These are phyloP conservation scores for Tinea semifulvella DNA, from an alignment of 2,888 invertebrate genomes.

Conservation along the genomic window DNA sequence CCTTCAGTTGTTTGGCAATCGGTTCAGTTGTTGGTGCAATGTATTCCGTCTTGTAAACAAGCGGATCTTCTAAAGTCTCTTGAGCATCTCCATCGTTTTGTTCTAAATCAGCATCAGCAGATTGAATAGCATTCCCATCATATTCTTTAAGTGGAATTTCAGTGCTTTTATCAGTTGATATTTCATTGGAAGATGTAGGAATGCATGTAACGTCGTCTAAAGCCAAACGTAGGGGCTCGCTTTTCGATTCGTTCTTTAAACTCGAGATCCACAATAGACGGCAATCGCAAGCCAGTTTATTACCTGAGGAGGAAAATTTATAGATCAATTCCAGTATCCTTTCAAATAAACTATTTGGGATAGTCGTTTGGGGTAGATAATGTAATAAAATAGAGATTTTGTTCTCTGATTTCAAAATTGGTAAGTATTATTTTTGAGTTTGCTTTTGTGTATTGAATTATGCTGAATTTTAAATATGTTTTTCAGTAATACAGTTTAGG, in stretches of 20 bases:
- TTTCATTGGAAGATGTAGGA: slow-evolving; percentile 17
- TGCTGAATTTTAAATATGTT: too few relatives aligned
- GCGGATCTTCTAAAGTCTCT: slow-evolving; percentile 30
- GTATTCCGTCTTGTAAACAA: slow-evolving; percentile 34
- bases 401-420: too few relatives aligned
- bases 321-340: slow-evolving; percentile 8
- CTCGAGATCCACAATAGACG: slow-evolving; percentile 81
- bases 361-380: not conserved
- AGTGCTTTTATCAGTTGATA: slow-evolving; percentile 2
- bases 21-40: slow-evolving; percentile 33
- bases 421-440: too few relatives aligned
- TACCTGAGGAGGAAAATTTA: slow-evolving; percentile 64
- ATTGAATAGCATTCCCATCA: not conserved
- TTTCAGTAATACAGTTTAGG: too few relatives aligned
- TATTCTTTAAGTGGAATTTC: slow-evolving; percentile 1
- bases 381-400: not conserved
- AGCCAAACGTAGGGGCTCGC: slow-evolving; percentile 70
- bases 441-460: too few relatives aligned
- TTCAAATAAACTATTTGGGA: not conserved
- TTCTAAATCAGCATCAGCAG: slow-evolving; percentile 16
- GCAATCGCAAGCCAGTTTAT: slow-evolving; percentile 82
- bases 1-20: slow-evolving; percentile 32
- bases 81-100: slow-evolving; percentile 33
- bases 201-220: slow-evolving; percentile 76
- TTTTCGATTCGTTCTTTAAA: slow-evolving; percentile 78